phyloP scores from a whole-genome alignment of 2,113 vertebrate genomes.

The Lutjanus erythropterus region DNA sequence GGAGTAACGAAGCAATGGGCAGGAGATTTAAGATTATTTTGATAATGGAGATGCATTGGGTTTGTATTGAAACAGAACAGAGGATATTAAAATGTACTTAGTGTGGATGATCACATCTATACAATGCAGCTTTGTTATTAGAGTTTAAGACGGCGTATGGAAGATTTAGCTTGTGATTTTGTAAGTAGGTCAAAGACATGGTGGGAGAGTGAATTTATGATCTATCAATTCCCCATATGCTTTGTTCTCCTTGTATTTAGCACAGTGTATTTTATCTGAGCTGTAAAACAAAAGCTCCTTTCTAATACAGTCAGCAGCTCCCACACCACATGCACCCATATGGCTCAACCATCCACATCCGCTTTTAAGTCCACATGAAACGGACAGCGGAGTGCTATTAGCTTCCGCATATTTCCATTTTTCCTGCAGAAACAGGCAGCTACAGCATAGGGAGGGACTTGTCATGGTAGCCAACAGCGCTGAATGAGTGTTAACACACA shows the following conservation, averaged over 20 bases:
- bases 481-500: too few species aligned
- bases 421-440: too few species aligned
- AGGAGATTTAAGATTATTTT: conserved; percentile 46
- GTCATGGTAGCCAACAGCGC: too few species aligned
- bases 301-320: background rate
- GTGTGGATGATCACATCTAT: background rate
- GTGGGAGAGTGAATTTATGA: conserved; percentile 2
- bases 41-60: conserved; percentile 30
- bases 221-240: background rate
- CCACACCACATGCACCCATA: background rate
- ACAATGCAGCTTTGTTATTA: background rate
- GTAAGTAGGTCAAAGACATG: conserved; percentile 14
- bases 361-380: too few species aligned
- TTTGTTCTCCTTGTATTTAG: background rate
- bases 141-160: background rate
- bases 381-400: too few species aligned
- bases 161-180: conserved; percentile 18
- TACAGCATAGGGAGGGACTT: too few species aligned
- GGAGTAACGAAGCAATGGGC: conserved; percentile 38
- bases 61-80: conserved; percentile 29
- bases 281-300: conserved; percentile 16
- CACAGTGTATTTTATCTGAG: background rate
- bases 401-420: too few species aligned
- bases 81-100: conserved; percentile 9
- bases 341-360: background rate